Percentiles rank a stretch among this genome's conserved stretches.
These are phyloP conservation scores for Petrophora chlorosata DNA, from an alignment of 2,888 invertebrate species.

Conservation along the genomic window DNA sequence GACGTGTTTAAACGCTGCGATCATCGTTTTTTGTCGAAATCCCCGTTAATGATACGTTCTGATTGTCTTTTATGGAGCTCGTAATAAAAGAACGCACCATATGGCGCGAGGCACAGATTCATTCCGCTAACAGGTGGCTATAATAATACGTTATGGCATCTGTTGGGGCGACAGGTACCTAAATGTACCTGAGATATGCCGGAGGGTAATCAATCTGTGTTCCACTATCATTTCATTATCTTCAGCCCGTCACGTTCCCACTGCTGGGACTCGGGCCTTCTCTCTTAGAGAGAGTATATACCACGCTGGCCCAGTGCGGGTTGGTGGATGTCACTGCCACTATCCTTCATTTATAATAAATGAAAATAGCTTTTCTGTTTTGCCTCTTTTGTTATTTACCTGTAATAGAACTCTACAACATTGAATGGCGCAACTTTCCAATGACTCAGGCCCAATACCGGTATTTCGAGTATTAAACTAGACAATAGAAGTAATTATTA, in stretches of 20 bases:
- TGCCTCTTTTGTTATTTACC: background rate
- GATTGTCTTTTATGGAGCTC: slow-evolving; percentile 67
- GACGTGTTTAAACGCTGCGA: slow-evolving; percentile 75
- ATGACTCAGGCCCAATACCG: slow-evolving; percentile 12
- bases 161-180: slow-evolving; percentile 27
- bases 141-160: slow-evolving; percentile 30
- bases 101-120: slow-evolving; percentile 71
- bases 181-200: slow-evolving; percentile 9
- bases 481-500: slow-evolving; percentile 41
- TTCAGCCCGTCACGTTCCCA: too few relatives aligned
- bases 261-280: too few relatives aligned
- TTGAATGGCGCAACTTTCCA: slow-evolving; percentile 15
- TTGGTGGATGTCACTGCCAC: too few relatives aligned
- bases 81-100: slow-evolving; percentile 65
- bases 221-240: too few relatives aligned
- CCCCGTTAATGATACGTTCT: slow-evolving; percentile 78
- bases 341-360: background rate
- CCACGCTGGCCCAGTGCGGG: too few relatives aligned
- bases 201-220: slow-evolving; percentile 8
- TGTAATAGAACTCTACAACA: slow-evolving; percentile 3
- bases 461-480: slow-evolving; percentile 21
- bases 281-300: too few relatives aligned
- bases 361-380: background rate
- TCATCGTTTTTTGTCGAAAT: slow-evolving; percentile 71
- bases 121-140: slow-evolving; percentile 59